phyloP scores from a whole-genome alignment of 2,888 invertebrate genomes.

The Habroteleia sp. region DNA sequence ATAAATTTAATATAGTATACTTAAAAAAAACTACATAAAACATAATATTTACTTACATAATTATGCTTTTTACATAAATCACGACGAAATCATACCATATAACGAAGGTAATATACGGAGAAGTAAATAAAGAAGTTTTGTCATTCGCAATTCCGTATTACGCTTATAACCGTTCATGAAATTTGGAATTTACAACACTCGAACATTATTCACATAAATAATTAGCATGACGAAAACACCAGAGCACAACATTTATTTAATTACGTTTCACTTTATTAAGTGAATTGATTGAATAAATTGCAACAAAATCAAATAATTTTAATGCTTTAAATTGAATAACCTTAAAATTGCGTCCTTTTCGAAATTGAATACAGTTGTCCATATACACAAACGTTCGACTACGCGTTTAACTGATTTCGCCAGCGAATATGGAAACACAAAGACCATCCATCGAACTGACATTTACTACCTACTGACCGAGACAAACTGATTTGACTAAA shows the following conservation, averaged over 20 bases:
- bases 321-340: conserved; percentile 54
- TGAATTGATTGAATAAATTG: conserved; percentile 11
- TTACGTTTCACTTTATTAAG: conserved; percentile 10
- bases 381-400: conserved; percentile 49
- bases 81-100: conserved; percentile 67
- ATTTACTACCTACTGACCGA: too few species aligned
- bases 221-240: conserved; percentile 37
- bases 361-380: conserved; percentile 55
- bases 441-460: not conserved
- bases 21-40: conserved; percentile 27
- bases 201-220: conserved; percentile 53
- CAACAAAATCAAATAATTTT: conserved; percentile 43
- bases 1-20: not conserved
- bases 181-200: conserved; percentile 46
- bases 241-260: conserved; percentile 9
- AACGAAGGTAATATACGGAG: conserved; percentile 29
- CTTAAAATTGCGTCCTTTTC: conserved; percentile 60
- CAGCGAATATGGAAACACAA: conserved; percentile 3
- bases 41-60: conserved; percentile 69
- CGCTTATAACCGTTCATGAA: conserved; percentile 37
- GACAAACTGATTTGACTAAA: too few species aligned
- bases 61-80: conserved; percentile 64
- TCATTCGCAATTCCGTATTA: conserved; percentile 36
- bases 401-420: conserved; percentile 36
- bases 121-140: conserved; percentile 34